phyloP scores from a whole-genome alignment of 1,140 invertebrate genomes.

The Drosophila murphyi region DNA sequence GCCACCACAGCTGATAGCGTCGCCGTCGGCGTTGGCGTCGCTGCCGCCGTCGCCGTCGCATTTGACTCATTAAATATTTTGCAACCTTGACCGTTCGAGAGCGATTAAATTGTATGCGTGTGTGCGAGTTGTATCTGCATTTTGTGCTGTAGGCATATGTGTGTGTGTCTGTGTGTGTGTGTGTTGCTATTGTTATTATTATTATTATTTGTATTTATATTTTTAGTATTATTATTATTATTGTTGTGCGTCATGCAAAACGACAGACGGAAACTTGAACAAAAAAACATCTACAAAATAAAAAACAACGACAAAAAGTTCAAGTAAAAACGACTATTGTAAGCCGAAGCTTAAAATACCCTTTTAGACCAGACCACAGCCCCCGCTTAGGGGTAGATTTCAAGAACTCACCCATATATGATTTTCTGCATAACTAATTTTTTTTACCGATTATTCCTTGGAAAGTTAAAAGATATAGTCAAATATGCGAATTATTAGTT shows the following conservation, averaged over 20 bases:
- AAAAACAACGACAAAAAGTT: not conserved
- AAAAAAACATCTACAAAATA: not conserved
- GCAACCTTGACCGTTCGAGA: constrained; percentile 82
- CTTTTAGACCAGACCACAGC: too few relatives aligned
- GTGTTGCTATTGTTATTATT: constrained; percentile 6
- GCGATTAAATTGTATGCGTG: constrained; percentile 69
- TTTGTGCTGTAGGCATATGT: constrained; percentile 7
- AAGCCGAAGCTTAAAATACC: too few relatives aligned
- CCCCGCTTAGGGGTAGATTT: too few relatives aligned
- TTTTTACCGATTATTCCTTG: too few relatives aligned
- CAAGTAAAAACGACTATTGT: constrained; percentile 11
- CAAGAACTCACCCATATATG: too few relatives aligned
- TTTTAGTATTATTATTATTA: constrained; percentile 10
- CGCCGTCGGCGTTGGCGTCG: constrained; percentile 28
- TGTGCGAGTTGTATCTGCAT: not conserved
- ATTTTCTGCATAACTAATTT: too few relatives aligned
- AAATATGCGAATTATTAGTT: too few relatives aligned
- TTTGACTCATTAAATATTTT: constrained; percentile 83
- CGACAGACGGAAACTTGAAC: not conserved
- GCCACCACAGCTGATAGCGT: constrained; percentile 61
- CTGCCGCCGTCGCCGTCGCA: constrained; percentile 41
- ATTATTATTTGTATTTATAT: constrained; percentile 16
- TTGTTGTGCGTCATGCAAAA: constrained; percentile 11
- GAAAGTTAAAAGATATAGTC: too few relatives aligned
- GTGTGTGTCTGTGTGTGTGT: constrained; percentile 17